Evolutionary conservation across 2,113 vertebrate species (phyloP), one percentile per base, ranked within the genome.

Genomic region (Istiophorus platypterus): DNA sequence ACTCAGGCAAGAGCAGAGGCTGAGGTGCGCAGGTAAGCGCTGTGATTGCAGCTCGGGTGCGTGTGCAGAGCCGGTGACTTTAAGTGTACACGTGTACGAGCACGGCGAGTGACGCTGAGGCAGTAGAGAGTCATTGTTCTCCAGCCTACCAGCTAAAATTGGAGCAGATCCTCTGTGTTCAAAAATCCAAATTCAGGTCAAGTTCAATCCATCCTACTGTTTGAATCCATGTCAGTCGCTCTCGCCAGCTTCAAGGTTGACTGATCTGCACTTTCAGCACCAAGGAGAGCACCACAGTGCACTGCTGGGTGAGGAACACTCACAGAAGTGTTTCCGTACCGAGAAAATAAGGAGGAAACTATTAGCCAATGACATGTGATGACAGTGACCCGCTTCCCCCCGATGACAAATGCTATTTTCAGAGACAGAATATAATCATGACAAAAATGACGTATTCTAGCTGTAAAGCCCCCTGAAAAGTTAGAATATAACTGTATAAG

Each of bases 181-280:
- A 86, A 88, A 91, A 87, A 82, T 80, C 17, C 45, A 65, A 90
- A 93, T 94, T 92, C 82, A 89, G 85, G 93, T 92, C 87, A 88
- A 89, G 85, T 92, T 89, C 83, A 93, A 85, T 82, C 76, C 85
- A 83, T 78, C 63, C 68, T 65, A 63, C 57, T 52, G 42, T 86
- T 86, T 39, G 62, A 79, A 88, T 89, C 81, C 61, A 70, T 84
- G 89, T 92, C 85, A 90, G 54, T 91, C 88, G 82, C 29, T 77
- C 82, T 87, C 75, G 34, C 49, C 67, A 78, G 59, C 69, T 78
- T 74, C 59, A 14, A 56, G 78, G 79, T 63, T 80, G 73, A 78
- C 80, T 84, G 85, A 86, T 81, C 81, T 84, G 78, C 85, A 85
- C 80, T 90, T 94, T 94, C 90, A 94, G 93, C 58, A 93, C 93